Evolutionary conservation across 1,140 invertebrate genomes (phyloP), one percentile per base, ranked within the genome.

Genomic region (Globodera rostochiensis): DNA sequence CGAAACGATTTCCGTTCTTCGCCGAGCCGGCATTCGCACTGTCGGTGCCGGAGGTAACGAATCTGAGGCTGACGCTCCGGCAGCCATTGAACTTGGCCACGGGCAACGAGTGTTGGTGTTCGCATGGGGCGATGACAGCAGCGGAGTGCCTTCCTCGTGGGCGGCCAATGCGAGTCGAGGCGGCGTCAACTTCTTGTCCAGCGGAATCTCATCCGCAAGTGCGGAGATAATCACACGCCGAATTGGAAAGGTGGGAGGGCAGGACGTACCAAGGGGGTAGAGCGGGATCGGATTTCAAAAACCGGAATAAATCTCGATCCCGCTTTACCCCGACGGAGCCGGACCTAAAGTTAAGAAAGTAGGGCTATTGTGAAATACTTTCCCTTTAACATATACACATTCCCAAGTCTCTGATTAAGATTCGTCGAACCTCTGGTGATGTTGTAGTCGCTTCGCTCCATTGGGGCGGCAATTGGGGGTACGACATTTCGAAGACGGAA

Each of bases 141-240:
- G 77, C 75, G 77, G 77, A 15, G 77, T 79, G 64, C 77, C 77
- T 19, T 36, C 77, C 4, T 66, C 25, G 47, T 79, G 77, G 77
- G 77, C 77, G 66, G 77, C 77, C 77, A 36, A 6, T 11, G 64
- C 77, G 60, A 64, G 9, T 50, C 49, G 45, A 19, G 19, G 45
- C 25, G 77, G 77, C 19, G 77, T 79, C 25, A 79, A 79, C 66
- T 79, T 64, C n/a, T 76, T 79, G 11, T 7, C n/a, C 21, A 15
- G 80, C 36, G 74, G 74, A 57, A 46, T 79, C 8, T 79, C 77
- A 13, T 7, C 64, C 11, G 11, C 15, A 36, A 46, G 77, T 49
- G 77, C 75, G 25, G 47, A 79, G 15, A 15, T 2, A 77, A 77
- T 77, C 75, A 19, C 46, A 47, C 75, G 75, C 11, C 13, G n/a